Percentiles rank a stretch among this genome's conserved stretches.
Conservation (phyloP, 2,888 invertebrate genomes). For the Oxycera nigricornis region DNA sequence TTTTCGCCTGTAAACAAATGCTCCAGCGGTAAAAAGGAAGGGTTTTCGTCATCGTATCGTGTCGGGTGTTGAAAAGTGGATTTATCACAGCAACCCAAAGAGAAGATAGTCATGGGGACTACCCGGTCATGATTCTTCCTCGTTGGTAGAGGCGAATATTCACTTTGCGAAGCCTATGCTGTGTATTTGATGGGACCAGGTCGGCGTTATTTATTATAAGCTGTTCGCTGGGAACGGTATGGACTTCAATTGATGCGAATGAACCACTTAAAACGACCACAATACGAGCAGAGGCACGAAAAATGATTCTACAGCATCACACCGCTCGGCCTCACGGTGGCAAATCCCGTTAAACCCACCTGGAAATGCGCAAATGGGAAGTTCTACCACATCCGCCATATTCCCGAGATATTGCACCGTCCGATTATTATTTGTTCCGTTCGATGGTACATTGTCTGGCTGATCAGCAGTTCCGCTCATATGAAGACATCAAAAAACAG, state of each 20-base stretch:
- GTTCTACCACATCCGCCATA: background rate
- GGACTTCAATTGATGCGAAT: background rate
- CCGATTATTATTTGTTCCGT: constrained; percentile 3
- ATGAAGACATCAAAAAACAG: background rate
- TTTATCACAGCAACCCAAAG: background rate
- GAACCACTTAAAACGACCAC: background rate
- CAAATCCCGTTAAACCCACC: background rate
- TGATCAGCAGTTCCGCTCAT: background rate
- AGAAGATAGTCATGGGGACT: background rate
- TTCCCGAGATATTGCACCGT: background rate
- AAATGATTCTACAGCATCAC: background rate
- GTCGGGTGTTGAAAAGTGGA: background rate
- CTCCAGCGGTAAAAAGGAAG: too few species aligned
- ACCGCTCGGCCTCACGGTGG: background rate
- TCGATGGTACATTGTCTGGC: constrained; percentile 1
- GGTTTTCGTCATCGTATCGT: too few species aligned
- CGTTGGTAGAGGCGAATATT: background rate
- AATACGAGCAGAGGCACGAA: background rate
- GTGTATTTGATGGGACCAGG: background rate
- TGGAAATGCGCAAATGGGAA: background rate
- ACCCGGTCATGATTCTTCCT: background rate
- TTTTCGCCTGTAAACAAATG: too few species aligned
- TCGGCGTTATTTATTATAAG: background rate
- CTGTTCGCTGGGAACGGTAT: background rate
- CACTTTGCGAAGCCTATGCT: background rate